Percentiles rank a stretch among this genome's conserved stretches.
Conservation (phyloP, 2,113 vertebrate genomes). For the Clarias gariepinus region DNA sequence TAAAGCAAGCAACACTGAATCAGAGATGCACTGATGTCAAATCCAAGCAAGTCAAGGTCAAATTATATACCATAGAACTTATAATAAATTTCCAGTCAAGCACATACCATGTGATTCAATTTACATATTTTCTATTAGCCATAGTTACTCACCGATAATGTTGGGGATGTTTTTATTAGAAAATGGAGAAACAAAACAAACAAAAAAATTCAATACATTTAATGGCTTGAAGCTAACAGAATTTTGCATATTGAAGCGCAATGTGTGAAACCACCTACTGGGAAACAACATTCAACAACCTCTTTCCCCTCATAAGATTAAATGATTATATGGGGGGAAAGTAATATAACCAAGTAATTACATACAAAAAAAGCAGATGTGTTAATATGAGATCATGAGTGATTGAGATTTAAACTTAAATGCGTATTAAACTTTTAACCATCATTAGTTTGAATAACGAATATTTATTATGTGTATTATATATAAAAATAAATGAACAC, state of each 20-base stretch:
- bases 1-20: not conserved
- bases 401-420: too few species aligned
- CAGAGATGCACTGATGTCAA: not conserved
- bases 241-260: slow-evolving; percentile 11
- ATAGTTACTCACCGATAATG: not conserved
- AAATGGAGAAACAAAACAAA: slow-evolving; percentile 8
- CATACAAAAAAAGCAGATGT: too few species aligned
- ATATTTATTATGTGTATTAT: too few species aligned
- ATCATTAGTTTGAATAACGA: too few species aligned
- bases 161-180: slow-evolving; percentile 18
- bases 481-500: too few species aligned
- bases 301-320: not conserved
- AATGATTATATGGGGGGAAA: too few species aligned
- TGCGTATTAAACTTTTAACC: too few species aligned
- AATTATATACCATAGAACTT: not conserved
- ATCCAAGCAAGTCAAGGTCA: not conserved
- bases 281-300: not conserved
- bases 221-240: not conserved
- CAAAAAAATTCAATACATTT: not conserved
- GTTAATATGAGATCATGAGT: too few species aligned
- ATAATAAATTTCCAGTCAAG: not conserved
- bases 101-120: not conserved
- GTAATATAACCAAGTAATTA: too few species aligned
- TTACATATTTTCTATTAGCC: not conserved
- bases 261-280: slow-evolving; percentile 13